These are phyloP conservation scores for Apogon talboti DNA, from an alignment of 2,797 vertebrate species.

Conservation along the genomic window DNA sequence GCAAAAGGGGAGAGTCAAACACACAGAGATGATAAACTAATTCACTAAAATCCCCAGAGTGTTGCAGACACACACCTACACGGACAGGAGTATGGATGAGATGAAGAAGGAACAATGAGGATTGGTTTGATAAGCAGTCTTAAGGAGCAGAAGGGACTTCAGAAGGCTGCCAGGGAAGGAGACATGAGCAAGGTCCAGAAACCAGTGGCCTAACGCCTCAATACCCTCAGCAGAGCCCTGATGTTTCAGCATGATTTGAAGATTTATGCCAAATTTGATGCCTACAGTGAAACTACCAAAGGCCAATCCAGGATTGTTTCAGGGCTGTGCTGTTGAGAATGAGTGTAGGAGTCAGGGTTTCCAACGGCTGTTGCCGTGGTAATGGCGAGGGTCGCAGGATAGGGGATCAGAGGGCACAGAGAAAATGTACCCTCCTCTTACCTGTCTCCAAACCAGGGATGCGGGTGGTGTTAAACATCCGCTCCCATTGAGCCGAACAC, in stretches of 20 bases:
- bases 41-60: constrained; percentile 60
- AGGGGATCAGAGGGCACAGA: constrained; percentile 56
- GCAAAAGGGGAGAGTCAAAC: constrained; percentile 86
- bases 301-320: constrained; percentile 13
- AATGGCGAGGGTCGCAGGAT: constrained; percentile 34
- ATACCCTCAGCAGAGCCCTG: constrained; percentile 63
- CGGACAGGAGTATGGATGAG: constrained; percentile 59
- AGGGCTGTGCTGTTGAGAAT: constrained; percentile 65
- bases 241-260: not conserved
- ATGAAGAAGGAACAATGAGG: constrained; percentile 56
- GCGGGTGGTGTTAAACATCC: constrained; percentile 96
- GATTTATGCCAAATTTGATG: not conserved
- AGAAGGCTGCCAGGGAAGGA: constrained; percentile 47
- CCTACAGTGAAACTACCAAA: not conserved
- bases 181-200: constrained; percentile 60
- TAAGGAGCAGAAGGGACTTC: constrained; percentile 51
- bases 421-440: constrained; percentile 82
- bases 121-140: constrained; percentile 56
- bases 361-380: constrained; percentile 38
- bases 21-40: constrained; percentile 76
- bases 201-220: constrained; percentile 60
- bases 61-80: constrained; percentile 65
- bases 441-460: constrained; percentile 93
- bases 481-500: constrained; percentile 98
- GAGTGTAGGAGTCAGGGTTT: constrained; percentile 68